Evolutionary conservation across 2,113 vertebrate genomes (phyloP).

Genomic region (Menura novaehollandiae): DNA sequence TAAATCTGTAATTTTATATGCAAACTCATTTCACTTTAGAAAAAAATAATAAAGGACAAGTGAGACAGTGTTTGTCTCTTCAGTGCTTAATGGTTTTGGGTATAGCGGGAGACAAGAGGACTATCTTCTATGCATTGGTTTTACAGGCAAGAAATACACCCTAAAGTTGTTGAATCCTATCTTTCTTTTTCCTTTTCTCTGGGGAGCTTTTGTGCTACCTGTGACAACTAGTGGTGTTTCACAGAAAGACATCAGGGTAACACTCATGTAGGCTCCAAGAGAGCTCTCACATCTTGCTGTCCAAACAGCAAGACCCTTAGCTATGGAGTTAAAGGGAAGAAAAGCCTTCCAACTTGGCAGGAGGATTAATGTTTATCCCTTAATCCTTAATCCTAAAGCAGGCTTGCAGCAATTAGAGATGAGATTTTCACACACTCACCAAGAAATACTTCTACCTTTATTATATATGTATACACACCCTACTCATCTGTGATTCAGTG

Average conservation of each 20-base stretch:
- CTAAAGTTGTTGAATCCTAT: neutral
- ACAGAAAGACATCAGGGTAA: neutral
- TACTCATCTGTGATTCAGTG: neutral
- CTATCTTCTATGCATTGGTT: neutral
- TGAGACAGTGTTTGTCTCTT: neutral
- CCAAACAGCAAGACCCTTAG: neutral
- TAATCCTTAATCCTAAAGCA: neutral
- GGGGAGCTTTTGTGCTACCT: neutral
- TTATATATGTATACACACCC: neutral
- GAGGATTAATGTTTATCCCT: neutral
- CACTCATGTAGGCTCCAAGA: neutral
- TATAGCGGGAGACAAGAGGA: neutral
- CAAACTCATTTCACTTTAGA: neutral
- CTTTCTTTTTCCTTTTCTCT: neutral
- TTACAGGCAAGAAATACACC: neutral
- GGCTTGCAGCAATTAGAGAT: neutral
- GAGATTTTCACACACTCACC: neutral
- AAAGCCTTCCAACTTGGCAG: neutral
- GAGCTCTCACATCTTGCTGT: neutral
- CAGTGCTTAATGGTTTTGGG: neutral
- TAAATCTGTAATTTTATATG: neutral
- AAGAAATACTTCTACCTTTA: neutral
- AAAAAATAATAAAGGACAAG: neutral
- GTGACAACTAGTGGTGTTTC: neutral
- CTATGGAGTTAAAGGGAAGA: neutral